These are phyloP conservation scores for Edolisoma coerulescens DNA, from an alignment of 2,113 vertebrate genomes.

Conservation along the genomic window DNA sequence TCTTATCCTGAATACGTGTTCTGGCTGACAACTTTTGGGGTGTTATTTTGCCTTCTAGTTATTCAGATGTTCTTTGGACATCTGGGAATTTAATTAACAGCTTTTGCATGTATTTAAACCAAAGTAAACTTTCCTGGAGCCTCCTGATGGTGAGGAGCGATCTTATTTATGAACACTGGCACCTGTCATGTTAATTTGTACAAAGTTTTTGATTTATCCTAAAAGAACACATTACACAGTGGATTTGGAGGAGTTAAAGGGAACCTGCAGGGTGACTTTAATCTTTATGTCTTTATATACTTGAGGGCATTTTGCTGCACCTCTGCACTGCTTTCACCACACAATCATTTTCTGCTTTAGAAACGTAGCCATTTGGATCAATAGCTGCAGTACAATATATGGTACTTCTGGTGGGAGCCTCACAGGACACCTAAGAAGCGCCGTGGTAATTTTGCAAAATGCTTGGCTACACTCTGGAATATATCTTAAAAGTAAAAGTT, in stretches of 20 bases:
- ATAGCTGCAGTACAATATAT: constrained; percentile 81
- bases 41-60: constrained; percentile 66
- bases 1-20: constrained; percentile 60
- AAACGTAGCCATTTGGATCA: constrained; percentile 84
- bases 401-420: constrained; percentile 74
- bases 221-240: constrained; percentile 67
- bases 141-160: neutral
- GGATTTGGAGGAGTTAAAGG: constrained; percentile 76
- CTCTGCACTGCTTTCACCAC: constrained; percentile 76
- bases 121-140: constrained; percentile 35
- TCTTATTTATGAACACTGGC: constrained; percentile 53
- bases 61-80: constrained; percentile 61
- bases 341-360: constrained; percentile 87
- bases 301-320: constrained; percentile 79
- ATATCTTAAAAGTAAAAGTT: constrained; percentile 37
- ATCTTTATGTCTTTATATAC: constrained; percentile 83
- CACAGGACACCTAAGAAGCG: constrained; percentile 62
- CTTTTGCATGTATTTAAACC: constrained; percentile 44
- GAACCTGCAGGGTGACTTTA: constrained; percentile 77
- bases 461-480: constrained; percentile 11
- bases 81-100: constrained; percentile 63
- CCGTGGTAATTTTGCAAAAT: constrained; percentile 1
- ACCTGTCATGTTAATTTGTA: constrained; percentile 66
- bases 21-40: constrained; percentile 67
- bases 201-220: constrained; percentile 67